A percentile compares a stretch with the other conserved stretches of the same genome.
These are phyloP conservation scores for Oryctolagus cuniculus DNA, from an alignment of 2,113 vertebrate genomes.

Conservation along the genomic window mOryCun1.1 NC_091434.1:121116001-121116500, in stretches of 20 bases:
- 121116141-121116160: not conserved
- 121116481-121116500: conserved; percentile 26
- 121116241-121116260: not conserved
- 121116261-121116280: not conserved
- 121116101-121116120: not conserved
- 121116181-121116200: not conserved
- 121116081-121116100: not conserved
- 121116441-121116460: conserved; percentile 74
- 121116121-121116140: not conserved
- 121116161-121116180: not conserved
- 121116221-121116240: not conserved
- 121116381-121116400: not conserved
- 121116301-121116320: not conserved
- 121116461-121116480: conserved; percentile 33
- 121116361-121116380: conserved; percentile 30
- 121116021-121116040: not conserved
- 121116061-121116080: not conserved
- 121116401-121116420: not conserved
- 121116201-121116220: not conserved
- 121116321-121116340: not conserved
- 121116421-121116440: conserved; percentile 63
- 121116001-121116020: not conserved
- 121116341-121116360: conserved; percentile 11
- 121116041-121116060: not conserved
- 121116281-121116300: not conserved